Percentiles rank a stretch among this genome's conserved stretches.
Conservation (phyloP, 2,797 vertebrate genomes). For the Betta splendens region DNA sequence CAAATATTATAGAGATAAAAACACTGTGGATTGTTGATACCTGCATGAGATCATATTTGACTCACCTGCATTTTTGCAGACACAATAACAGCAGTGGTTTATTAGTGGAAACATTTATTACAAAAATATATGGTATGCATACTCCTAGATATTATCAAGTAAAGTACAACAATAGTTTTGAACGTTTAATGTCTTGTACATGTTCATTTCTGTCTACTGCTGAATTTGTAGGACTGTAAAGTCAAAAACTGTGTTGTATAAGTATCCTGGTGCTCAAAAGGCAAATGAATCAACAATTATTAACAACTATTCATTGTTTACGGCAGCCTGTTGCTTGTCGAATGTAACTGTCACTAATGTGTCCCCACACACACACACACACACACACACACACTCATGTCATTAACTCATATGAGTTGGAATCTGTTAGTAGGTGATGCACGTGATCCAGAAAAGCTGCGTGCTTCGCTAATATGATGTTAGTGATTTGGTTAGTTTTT, state of each 20-base stretch:
- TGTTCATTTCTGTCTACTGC: not conserved
- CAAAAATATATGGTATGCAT: constrained; percentile 10
- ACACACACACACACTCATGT: constrained; percentile 13
- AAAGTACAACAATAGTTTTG: constrained; percentile 1
- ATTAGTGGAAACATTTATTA: constrained; percentile 38
- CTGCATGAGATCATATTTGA: not conserved
- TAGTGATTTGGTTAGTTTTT: constrained; percentile 52
- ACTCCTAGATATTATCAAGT: not conserved
- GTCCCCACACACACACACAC: constrained; percentile 2
- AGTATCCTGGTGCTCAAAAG: not conserved
- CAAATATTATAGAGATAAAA: too few relatives aligned
- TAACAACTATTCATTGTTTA: not conserved
- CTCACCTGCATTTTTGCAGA: not conserved
- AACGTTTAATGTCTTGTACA: constrained; percentile 24
- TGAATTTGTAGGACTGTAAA: not conserved
- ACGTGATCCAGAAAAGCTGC: constrained; percentile 25
- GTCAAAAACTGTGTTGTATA: not conserved
- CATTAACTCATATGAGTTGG: constrained; percentile 3
- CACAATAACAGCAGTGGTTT: constrained; percentile 15
- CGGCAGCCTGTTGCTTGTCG: not conserved
- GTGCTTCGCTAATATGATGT: constrained; percentile 33
- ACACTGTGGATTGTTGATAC: too few relatives aligned
- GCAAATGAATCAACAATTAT: not conserved
- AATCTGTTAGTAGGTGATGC: constrained; percentile 38
- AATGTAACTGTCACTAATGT: not conserved